Evolutionary conservation across 2,797 vertebrate species (phyloP), one percentile per base, ranked within the genome.

Genomic region (Poeciliopsis paucimaculata): DNA sequence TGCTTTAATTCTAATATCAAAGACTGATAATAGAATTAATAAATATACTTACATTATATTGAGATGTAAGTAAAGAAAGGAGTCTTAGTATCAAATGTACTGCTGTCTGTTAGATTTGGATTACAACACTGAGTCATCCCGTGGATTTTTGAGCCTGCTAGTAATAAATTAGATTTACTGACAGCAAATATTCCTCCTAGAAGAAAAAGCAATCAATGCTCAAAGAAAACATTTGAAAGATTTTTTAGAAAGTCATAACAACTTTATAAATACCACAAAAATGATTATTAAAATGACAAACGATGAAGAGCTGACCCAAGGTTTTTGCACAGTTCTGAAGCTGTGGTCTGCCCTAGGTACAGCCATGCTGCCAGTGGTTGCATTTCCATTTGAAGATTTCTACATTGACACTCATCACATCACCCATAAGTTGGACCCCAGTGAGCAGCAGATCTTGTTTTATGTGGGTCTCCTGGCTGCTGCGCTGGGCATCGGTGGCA

Each of bases 361-460:
- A 45, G 95, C 93, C 20, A 94, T 98, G 80, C 86, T 99, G 73
- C 97, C 98, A 0, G 93, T 96, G 66, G 96, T 97, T 79, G 97
- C 97, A 0, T 99, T 99, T 80, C 97, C 98, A 6, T 97, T 97
- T 39, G 97, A 97, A 85, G 97, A 97, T 80, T 95, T 98, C 93
- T 96, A 96, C 82, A 89, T 96, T 0, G 95, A 97, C 87, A 92
- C 89, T 62, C 90, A 95, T 64, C 96, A 97, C 31, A 85, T 96
- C 79, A 93, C 95, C 8, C 96, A 97, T 78, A 87, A 89, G 0
- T 85, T 97, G 39, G 93, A 95, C 0, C 92, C 90, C 31, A 92
- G 89, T 39, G 95, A 97, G 76, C 97, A 96, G 93, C 95, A 95
- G 84, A 90, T 96, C 3, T 75, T 99, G 6, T 98, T 99, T 89